These are phyloP conservation scores for Xylocopa sonorina DNA, from an alignment of 1,140 invertebrate genomes.

Conservation along the genomic window DNA sequence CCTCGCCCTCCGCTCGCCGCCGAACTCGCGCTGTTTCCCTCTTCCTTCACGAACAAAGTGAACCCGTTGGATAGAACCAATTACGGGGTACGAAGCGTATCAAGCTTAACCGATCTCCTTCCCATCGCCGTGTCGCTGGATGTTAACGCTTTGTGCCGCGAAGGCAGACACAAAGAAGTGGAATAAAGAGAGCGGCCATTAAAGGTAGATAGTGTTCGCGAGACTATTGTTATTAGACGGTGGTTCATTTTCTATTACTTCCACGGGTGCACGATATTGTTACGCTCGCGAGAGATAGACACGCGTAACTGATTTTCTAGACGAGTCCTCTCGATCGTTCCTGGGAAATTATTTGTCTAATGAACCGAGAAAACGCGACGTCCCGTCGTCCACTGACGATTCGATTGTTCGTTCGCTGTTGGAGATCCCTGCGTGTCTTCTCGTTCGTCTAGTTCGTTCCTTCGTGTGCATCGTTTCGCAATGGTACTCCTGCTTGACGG, in stretches of 20 bases:
- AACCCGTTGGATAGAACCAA: conserved; percentile 30
- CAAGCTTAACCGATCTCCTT: conserved; percentile 24
- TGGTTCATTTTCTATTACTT: conserved; percentile 4
- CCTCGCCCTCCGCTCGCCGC: no score
- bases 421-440: neutral
- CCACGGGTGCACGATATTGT: neutral
- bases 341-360: neutral
- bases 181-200: conserved; percentile 17
- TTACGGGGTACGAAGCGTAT: conserved; percentile 41
- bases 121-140: neutral
- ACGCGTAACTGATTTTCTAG: neutral
- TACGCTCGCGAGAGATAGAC: neutral
- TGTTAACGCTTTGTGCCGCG: conserved; percentile 37
- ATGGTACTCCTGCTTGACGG: no score
- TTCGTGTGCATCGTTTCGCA: neutral
- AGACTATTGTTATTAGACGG: conserved; percentile 8
- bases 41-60: conserved; percentile 28
- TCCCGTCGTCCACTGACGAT: neutral
- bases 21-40: no score
- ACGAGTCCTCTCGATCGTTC: neutral
- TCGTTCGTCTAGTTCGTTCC: neutral
- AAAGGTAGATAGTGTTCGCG: conserved; percentile 1
- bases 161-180: neutral
- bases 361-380: neutral
- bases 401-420: neutral